Evolutionary conservation across 2,888 invertebrate genomes (phyloP), one percentile per base, ranked within the genome.

Genomic region (Gnatocerus cornutus): DNA sequence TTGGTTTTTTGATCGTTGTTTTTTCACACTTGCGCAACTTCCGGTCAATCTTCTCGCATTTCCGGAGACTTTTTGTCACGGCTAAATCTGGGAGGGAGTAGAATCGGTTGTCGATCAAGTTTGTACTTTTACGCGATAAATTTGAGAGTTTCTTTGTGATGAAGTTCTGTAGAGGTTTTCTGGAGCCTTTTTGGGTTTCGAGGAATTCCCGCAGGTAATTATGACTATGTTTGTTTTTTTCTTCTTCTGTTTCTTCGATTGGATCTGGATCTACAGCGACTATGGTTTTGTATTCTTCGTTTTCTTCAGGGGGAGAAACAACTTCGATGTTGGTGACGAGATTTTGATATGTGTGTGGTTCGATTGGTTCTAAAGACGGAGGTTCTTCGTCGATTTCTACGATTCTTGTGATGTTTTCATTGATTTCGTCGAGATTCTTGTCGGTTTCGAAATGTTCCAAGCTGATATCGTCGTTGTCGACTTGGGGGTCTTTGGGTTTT

Each of bases 41-140:
- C 65, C 90, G 89, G 81, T 92, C 92, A 77, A 92, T 92, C 74
- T 89, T 88, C 81, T 92, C 92, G 67, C 90, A 91, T 79, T 90
- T 91, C 77, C 90, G 88, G 70, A 92, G 86, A 79, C 90, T 90
- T 81, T 91, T 90, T 69, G 91, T 89, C 16, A 90, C 89, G 65
- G 90, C 90, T 50, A 92, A 90, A 82, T 92, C 92, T 6, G 92
- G 92, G 71, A 92, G 84, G 14, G 92, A 92, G 82, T 90, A 89
- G 78, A 90, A 92, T 80, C 91, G 91, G 81, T 92, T 91, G 81
- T 90, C 90, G 71, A 87, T 85, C 71, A 90, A 82, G 29, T 82
- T 84, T 0, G 88, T 87, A 10, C 75, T 76, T 63, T 73, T 74
- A 41, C 80, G 73, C 0, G 80, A 77, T 29, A 81, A 71, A 69